Percentiles rank a stretch among this genome's conserved stretches.
Conservation (phyloP, 1,140 invertebrate species). For the Hycleus phaleratus region DNA sequence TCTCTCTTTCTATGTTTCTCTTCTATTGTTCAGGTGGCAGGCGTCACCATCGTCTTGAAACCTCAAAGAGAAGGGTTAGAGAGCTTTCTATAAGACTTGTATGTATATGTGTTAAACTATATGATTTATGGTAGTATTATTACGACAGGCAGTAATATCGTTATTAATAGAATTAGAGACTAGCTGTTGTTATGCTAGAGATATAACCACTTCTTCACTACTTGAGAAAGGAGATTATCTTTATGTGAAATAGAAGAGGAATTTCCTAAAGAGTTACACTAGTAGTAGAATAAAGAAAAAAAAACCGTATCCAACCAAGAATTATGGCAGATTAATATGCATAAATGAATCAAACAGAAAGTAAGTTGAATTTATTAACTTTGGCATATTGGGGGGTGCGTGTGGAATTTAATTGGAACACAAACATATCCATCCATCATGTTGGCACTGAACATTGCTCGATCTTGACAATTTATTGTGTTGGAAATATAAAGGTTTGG, state of each 20-base stretch:
- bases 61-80: slow-evolving; percentile 6
- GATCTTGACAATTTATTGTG: slow-evolving; percentile 24
- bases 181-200: slow-evolving; percentile 1
- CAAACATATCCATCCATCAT: slow-evolving; percentile 32
- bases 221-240: too few species aligned
- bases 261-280: too few species aligned
- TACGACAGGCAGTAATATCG: slow-evolving; percentile 12
- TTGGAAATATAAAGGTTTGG: slow-evolving; percentile 17
- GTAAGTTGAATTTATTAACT: slow-evolving; percentile 6
- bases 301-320: too few species aligned
- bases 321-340: too few species aligned
- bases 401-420: slow-evolving; percentile 26
- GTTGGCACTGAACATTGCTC: slow-evolving; percentile 27
- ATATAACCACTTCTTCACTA: too few species aligned
- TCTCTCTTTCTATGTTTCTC: not conserved
- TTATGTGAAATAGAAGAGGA: too few species aligned
- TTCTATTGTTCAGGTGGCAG: slow-evolving; percentile 13
- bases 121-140: slow-evolving; percentile 13
- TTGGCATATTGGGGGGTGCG: slow-evolving; percentile 20
- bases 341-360: too few species aligned
- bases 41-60: slow-evolving; percentile 11
- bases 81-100: slow-evolving; percentile 5
- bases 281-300: too few species aligned
- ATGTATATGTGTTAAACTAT: slow-evolving; percentile 8
- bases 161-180: slow-evolving; percentile 13